Evolutionary conservation across 2,888 invertebrate genomes (phyloP).

Genomic region (Listrodromus nycthemerus): DNA sequence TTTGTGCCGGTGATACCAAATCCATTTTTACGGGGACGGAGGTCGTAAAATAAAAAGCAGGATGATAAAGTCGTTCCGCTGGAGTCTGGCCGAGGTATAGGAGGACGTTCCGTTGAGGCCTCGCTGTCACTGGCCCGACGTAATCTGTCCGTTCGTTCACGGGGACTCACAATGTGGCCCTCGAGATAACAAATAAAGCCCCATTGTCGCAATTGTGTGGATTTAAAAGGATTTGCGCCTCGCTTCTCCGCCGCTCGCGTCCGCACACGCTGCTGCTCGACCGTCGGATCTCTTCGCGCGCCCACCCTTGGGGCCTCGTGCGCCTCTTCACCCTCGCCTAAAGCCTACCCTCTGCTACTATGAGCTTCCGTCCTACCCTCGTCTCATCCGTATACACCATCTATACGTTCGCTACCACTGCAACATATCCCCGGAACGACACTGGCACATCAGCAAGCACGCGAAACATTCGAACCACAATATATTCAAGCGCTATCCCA

Average conservation of each 20-base stretch:
- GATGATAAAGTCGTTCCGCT: conserved; percentile 82
- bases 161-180: conserved; percentile 85
- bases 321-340: conserved; percentile 50
- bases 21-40: conserved; percentile 77
- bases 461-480: conserved; percentile 10
- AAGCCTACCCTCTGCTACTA: conserved; percentile 54
- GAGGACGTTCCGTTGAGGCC: conserved; percentile 80
- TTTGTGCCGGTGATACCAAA: conserved; percentile 73
- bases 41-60: conserved; percentile 82
- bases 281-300: conserved; percentile 61
- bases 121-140: conserved; percentile 83
- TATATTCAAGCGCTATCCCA: conserved; percentile 6
- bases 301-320: conserved; percentile 46
- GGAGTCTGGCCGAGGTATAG: conserved; percentile 66
- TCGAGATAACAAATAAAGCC: conserved; percentile 85
- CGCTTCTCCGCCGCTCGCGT: conserved; percentile 69
- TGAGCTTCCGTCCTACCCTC: conserved; percentile 56
- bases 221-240: conserved; percentile 85
- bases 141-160: conserved; percentile 85
- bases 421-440: conserved; percentile 50
- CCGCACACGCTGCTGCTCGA: conserved; percentile 61
- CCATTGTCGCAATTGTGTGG: conserved; percentile 85
- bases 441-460: conserved; percentile 32
- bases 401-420: conserved; percentile 36
- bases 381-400: conserved; percentile 28